Evolutionary conservation across 92 coral and sea anemone species (phyloP), one percentile per base, ranked within the genome.

Genomic region (Palythoa caribaeorum): DNA sequence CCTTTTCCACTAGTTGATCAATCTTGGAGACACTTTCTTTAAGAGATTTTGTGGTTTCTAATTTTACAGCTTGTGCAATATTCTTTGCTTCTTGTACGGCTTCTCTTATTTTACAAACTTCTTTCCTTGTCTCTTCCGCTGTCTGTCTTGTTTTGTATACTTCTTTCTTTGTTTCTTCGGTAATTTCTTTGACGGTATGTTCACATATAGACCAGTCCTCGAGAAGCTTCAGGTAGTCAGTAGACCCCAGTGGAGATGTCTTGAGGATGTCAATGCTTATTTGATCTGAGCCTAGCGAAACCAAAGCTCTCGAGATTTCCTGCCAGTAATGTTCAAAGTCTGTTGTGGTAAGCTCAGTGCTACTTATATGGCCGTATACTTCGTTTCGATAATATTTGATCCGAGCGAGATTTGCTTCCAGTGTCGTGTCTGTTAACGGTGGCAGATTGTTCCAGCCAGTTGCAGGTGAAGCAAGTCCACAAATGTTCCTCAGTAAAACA

Each of bases 381-480:
- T 63, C 72, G 55, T 80, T 80, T 65, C 85, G 74, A 39, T 80
- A 80, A 66, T 80, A 87, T 72, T 87, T 87, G 65, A 87, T 87
- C 66, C 89, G 78, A 8, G 83, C 76, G 57, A 87, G 62, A 65
- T 87, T 77, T 63, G 89, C 84, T 77, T 87, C 84, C 1, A 69
- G 35, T 35, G 89, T 63, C 9, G 76, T 87, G 76, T 87, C 89
- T 13, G 77, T 77, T 5, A 50, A 70, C 48, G 39, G 39, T 35
- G 89, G 89, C 51, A 87, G 48, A 39, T 10, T 62, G 48, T 71
- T 73, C 89, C 89, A 87, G n/a, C 89, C 89, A 6, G 89, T 87
- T 60, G 76, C 73, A 38, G 89, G 89, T 4, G 85, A 57, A 40
- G 74, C 9, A 16, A 76, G 83, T 11, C 89, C 83, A 87, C 89